Evolutionary conservation across 53 echinoderm and acorn worm genomes (phyloP).

Genomic region (Antedon mediterranea): DNA sequence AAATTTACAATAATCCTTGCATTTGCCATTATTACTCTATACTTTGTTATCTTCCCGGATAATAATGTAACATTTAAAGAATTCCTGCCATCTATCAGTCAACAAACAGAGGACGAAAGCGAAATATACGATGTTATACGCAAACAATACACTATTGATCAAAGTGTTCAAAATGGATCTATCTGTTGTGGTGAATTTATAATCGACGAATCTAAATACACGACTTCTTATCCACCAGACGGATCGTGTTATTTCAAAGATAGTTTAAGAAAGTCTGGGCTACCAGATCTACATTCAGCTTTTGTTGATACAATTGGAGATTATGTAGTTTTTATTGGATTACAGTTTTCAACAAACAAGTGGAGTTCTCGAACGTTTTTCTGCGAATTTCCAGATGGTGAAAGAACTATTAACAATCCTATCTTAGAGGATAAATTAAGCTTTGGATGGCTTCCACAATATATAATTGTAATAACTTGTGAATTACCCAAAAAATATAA

Average conservation of each 20-base stretch:
- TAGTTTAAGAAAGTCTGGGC: slow-evolving; percentile 4
- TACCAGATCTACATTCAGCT: slow-evolving; percentile 33
- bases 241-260: slow-evolving; percentile 22
- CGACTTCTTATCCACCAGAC: slow-evolving; percentile 16
- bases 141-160: no score
- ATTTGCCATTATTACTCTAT: no score
- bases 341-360: slow-evolving; percentile 18
- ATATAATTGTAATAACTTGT: slow-evolving; percentile 46
- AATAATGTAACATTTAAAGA: no score
- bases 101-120: no score
- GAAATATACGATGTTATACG: no score
- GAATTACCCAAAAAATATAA: slow-evolving; percentile 18
- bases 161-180: no score
- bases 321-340: slow-evolving; percentile 21
- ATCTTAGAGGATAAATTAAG: slow-evolving; percentile 40
- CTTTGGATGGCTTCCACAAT: slow-evolving; percentile 47
- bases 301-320: slow-evolving; percentile 30
- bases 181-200: no score
- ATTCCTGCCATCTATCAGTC: no score
- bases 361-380: slow-evolving; percentile 14
- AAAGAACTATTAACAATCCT: slow-evolving; percentile 8
- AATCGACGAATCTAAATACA: not conserved
- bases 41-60: no score
- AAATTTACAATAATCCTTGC: no score
- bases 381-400: slow-evolving; percentile 20